These are phyloP conservation scores for Alviniconcha strummeri DNA, from an alignment of 2,888 invertebrate genomes.

Conservation along the genomic window DNA sequence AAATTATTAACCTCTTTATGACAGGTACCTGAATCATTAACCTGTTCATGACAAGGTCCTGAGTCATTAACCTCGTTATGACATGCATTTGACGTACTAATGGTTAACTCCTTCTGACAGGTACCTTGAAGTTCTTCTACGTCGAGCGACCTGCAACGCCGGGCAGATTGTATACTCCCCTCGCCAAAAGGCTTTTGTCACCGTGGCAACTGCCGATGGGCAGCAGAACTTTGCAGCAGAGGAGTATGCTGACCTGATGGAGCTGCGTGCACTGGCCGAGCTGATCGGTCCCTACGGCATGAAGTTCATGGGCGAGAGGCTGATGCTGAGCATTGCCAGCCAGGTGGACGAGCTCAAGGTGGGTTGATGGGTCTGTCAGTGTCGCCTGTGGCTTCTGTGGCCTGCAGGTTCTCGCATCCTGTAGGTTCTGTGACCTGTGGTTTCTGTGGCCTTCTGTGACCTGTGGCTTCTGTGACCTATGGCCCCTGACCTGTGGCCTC, in stretches of 20 bases:
- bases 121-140: constrained; percentile 85
- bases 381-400: neutral
- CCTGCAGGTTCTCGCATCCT: too few relatives aligned
- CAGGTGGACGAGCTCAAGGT: constrained; percentile 96
- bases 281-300: constrained; percentile 99
- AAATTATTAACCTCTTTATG: too few relatives aligned
- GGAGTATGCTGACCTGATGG: constrained; percentile 96
- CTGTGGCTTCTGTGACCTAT: too few relatives aligned
- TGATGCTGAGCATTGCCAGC: constrained; percentile 99
- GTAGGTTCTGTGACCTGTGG: too few relatives aligned
- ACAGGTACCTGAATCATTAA: too few relatives aligned
- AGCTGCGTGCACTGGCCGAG: constrained; percentile 94
- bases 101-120: constrained; percentile 61
- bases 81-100: too few relatives aligned
- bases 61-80: neutral
- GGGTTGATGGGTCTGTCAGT: neutral
- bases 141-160: constrained; percentile 76
- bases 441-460: too few relatives aligned
- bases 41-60: too few relatives aligned
- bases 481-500: too few relatives aligned
- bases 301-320: constrained; percentile 93
- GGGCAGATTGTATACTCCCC: constrained; percentile 98
- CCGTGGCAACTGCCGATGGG: constrained; percentile 81
- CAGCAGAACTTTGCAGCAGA: constrained; percentile 97
- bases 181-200: constrained; percentile 97